These are phyloP conservation scores for Keiferia lycopersicella DNA, from an alignment of 2,888 invertebrate species.

Conservation along the genomic window DNA sequence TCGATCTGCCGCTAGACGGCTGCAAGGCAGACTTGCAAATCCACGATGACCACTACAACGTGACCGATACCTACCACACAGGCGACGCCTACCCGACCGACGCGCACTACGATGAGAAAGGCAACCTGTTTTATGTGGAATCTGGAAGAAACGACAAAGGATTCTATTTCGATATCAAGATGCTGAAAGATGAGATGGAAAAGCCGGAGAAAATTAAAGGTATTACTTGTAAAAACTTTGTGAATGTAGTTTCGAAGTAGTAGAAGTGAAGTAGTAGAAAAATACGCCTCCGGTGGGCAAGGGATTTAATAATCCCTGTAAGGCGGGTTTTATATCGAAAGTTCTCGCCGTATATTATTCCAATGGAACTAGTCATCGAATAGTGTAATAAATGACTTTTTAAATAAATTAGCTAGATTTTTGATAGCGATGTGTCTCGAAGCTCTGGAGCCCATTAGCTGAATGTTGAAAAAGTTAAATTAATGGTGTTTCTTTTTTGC, in stretches of 20 bases:
- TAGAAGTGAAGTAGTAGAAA: neutral
- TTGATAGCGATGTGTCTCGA: no score
- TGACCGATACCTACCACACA: constrained; percentile 49
- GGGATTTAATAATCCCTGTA: no score
- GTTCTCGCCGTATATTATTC: no score
- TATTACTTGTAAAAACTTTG: no score
- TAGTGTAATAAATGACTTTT: no score
- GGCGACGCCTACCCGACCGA: constrained; percentile 59
- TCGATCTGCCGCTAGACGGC: constrained; percentile 54
- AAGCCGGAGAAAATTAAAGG: constrained; percentile 53
- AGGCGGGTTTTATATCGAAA: no score
- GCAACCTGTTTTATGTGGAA: constrained; percentile 66
- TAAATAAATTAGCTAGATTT: no score
- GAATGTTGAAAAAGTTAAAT: no score
- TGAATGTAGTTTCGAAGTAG: no score
- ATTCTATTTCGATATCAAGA: constrained; percentile 55
- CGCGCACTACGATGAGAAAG: constrained; percentile 61
- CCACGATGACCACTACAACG: constrained; percentile 55
- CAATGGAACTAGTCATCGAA: no score
- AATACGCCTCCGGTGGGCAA: no score
- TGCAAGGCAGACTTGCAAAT: constrained; percentile 58
- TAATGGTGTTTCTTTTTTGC: constrained; percentile 4
- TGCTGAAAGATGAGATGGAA: constrained; percentile 50
- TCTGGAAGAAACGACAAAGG: constrained; percentile 50
- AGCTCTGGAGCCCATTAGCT: no score